These are phyloP conservation scores for Drosophila gunungcola DNA, from an alignment of 1,140 invertebrate genomes.

Conservation along the genomic window DNA sequence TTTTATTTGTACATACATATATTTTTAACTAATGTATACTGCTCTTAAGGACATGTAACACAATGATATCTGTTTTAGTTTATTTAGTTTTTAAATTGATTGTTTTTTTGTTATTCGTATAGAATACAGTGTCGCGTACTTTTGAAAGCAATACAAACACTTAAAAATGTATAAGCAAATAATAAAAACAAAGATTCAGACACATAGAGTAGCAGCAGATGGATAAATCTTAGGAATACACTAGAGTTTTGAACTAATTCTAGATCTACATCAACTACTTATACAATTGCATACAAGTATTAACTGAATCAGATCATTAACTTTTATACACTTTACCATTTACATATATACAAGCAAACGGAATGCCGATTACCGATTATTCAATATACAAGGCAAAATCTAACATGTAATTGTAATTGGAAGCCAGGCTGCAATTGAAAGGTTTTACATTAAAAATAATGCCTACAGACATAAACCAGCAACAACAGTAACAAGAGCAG, in stretches of 20 bases:
- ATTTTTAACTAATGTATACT: not conserved
- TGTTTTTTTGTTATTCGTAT: conserved; percentile 14
- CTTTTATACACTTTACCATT: conserved; percentile 82
- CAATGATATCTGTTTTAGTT: not conserved
- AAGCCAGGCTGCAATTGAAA: conserved; percentile 73
- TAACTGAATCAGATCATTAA: conserved; percentile 75
- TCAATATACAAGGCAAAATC: conserved; percentile 32
- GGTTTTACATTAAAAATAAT: conserved; percentile 72
- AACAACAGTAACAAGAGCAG: conserved; percentile 30
- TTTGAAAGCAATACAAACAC: conserved; percentile 69
- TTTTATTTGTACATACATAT: conserved; percentile 41
- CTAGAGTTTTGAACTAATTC: conserved; percentile 52
- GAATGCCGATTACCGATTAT: conserved; percentile 41
- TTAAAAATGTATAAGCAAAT: conserved; percentile 41
- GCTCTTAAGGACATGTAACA: not conserved
- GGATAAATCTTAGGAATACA: conserved; percentile 28
- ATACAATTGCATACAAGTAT: conserved; percentile 64
- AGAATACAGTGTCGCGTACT: conserved; percentile 47
- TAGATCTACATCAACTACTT: conserved; percentile 61
- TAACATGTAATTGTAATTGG: conserved; percentile 58
- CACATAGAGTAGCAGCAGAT: conserved; percentile 42
- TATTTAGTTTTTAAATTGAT: conserved; percentile 11
- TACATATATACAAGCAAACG: conserved; percentile 59
- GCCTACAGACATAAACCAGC: conserved; percentile 57
- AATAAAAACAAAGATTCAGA: conserved; percentile 23